Evolutionary conservation across 2,113 vertebrate genomes (phyloP), one percentile per base, ranked within the genome.

Genomic region (Apeltes quadracus): DNA sequence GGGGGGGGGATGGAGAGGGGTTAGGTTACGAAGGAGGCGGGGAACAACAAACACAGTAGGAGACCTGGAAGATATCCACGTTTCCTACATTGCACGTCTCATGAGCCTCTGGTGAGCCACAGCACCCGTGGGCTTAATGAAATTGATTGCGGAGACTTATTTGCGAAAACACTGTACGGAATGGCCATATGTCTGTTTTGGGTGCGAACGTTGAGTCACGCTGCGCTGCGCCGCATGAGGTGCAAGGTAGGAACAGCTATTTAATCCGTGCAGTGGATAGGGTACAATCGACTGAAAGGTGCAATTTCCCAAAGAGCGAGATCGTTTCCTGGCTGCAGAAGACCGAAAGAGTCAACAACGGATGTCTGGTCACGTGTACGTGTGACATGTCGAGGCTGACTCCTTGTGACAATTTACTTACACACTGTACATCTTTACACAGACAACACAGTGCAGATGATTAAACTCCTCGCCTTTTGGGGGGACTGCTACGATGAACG

Each of bases 111-210:
- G 81, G 83, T 90, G 89, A 90, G 87, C 75, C 87, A 92, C 76
- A 73, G 75, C 90, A 86, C 90, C 90, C 87, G 61, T 68, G 89
- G 89, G 89, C 74, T 91, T 91, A 84, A 84, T 91, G 87, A 87
- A 91, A 93, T 91, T 92, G 87, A 93, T 90, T 91, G 85, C 88
- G 79, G 78, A 79, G 76, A 39, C 50, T 62, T 74, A n/a, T 89
- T 89, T 82, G 78, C 79, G 77, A 91, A 92, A 86, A 87, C 76
- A 81, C 81, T 85, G 89, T 89, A 86, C 69, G 73, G 89, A 92
- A 93, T 90, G 85, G 84, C 93, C 92, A 93, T 92, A 90, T 93
- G 92, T 87, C 90, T 89, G 85, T 86, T 86, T 86, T 68, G 82
- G 78, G 81, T 75, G 70, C 70, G 82, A 83, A 83, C 65, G 68